Percentiles rank a stretch among this genome's conserved stretches.
phyloP scores from a whole-genome alignment of 2,888 invertebrate genomes.

The Melanotus villosus region DNA sequence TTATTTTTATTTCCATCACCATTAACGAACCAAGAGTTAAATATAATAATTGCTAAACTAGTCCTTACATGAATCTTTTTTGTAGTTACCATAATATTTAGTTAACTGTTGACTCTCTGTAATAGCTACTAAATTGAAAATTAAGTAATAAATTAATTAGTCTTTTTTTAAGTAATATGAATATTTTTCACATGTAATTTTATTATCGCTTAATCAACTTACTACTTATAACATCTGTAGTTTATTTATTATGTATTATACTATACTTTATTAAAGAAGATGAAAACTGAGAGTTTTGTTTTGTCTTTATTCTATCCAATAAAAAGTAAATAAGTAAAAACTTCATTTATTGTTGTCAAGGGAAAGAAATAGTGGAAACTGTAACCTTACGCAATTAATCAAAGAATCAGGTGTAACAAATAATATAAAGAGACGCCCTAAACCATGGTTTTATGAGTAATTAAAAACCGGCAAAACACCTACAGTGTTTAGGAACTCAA shows the following conservation, averaged over 20 bases:
- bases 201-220: slow-evolving; percentile 14
- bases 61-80: slow-evolving; percentile 31
- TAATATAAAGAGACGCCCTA: too few relatives aligned
- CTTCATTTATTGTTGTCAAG: too few relatives aligned
- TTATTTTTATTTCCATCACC: slow-evolving; percentile 14
- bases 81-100: slow-evolving; percentile 38
- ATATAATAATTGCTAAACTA: slow-evolving; percentile 34
- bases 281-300: background rate
- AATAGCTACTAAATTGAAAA: background rate
- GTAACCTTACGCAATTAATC: too few relatives aligned
- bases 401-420: too few relatives aligned
- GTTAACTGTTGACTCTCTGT: slow-evolving; percentile 33
- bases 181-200: slow-evolving; percentile 12
- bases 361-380: too few relatives aligned
- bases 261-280: slow-evolving; percentile 38
- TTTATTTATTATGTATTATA: slow-evolving; percentile 42
- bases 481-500: too few relatives aligned
- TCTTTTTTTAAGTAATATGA: background rate
- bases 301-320: too few relatives aligned
- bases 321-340: too few relatives aligned
- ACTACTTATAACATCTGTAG: slow-evolving; percentile 30
- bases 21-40: slow-evolving; percentile 15
- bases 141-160: background rate
- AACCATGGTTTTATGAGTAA: too few relatives aligned
- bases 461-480: too few relatives aligned